Base-by-base conservation (phyloP, 2,888 invertebrate species). In the Tenthredo mesomela region DNA sequence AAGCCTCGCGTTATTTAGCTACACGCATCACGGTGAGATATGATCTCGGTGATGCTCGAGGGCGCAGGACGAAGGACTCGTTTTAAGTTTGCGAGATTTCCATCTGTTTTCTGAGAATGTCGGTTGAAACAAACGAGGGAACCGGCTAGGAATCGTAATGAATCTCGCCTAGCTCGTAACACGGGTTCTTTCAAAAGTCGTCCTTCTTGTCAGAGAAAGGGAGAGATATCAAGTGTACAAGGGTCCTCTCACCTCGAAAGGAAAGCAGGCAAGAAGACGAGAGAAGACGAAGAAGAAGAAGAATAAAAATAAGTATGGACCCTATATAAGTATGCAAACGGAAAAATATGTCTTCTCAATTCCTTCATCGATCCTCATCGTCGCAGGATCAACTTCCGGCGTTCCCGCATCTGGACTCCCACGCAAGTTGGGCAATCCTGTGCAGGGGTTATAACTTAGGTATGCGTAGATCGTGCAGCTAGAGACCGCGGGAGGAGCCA, bases 41-140 rank as follows among this genome's bases (percentile, higher is more conserved):
- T n/a, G n/a, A 80, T 80, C 78, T 58, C 40, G n/a, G 58, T 15
- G 78, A 58, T 61, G 50, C 37, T 40, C 21, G 40, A 40, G 54
- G 58, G 61, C 15, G 21, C 71, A 25, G 71, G 61, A 61, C 58
- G 78, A n/a, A 80, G 61, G 78, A 61, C 78, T 80, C 61, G 78
- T 80, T 91, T 92, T 90, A 89, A 90, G 89, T 90, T 89, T 88
- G 90, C 89, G 88, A 91, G 92, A 92, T 92, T 92, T 92, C 91
- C 92, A 92, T 92, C 92, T 90, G 90, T 91, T 91, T 92, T 92
- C 92, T 92, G 86, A 89, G 92, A 92, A 92, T 90, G 84, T 87
- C 84, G 86, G 87, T 87, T 88, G 86, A 89, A 90, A 90, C 88
- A 90, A 90, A 89, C 89, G 88, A 89, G 88, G 86, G 87, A 80